phyloP scores from a whole-genome alignment of 2,797 vertebrate genomes.

The Leptoclinus maculatus region DNA sequence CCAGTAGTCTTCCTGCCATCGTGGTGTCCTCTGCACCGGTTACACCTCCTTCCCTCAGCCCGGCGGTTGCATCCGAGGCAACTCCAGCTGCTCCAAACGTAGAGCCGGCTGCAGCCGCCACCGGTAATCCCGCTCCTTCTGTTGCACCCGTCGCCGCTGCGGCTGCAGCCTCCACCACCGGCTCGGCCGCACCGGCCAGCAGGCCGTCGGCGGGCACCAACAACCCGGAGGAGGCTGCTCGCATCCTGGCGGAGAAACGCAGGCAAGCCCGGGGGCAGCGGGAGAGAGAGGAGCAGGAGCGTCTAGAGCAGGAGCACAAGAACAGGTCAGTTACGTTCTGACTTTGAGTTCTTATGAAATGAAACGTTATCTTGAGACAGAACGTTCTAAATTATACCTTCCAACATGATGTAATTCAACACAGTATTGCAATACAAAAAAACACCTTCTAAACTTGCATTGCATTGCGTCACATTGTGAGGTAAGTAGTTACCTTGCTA shows the following conservation, averaged over 20 bases:
- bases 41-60: conserved; percentile 62
- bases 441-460: neutral
- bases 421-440: neutral
- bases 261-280: conserved; percentile 93
- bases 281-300: conserved; percentile 92
- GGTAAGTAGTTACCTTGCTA: neutral
- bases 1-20: conserved; percentile 76
- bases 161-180: neutral
- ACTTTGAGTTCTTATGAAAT: neutral
- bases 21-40: conserved; percentile 73
- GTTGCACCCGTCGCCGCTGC: conserved; percentile 1
- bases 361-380: neutral
- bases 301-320: conserved; percentile 89
- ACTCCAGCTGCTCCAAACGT: conserved; percentile 30
- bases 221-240: conserved; percentile 91
- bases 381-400: neutral
- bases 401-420: conserved; percentile 9
- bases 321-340: conserved; percentile 81
- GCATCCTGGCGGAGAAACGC: conserved; percentile 91
- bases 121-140: conserved; percentile 19
- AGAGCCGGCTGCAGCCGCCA: conserved; percentile 14
- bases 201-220: conserved; percentile 91
- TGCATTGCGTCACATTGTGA: conserved; percentile 11
- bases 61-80: conserved; percentile 33
- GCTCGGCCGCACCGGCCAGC: conserved; percentile 1